These are phyloP conservation scores for Zaprionus lachaisei DNA, from an alignment of 1,140 invertebrate species.

Conservation along the genomic window DNA sequence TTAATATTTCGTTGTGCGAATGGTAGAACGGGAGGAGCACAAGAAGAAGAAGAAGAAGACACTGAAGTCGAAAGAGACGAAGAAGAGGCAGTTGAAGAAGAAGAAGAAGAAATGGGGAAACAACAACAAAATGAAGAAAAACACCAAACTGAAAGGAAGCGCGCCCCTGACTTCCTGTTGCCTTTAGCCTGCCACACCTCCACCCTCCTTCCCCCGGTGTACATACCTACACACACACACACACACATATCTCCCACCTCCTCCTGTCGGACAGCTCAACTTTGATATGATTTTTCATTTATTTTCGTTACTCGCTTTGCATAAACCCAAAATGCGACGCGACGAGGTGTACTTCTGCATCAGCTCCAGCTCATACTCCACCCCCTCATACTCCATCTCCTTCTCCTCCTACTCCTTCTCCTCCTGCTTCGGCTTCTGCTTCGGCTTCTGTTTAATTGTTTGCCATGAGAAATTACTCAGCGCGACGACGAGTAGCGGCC, in stretches of 20 bases:
- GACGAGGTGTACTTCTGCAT: slow-evolving; percentile 4
- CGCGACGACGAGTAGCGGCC: not conserved
- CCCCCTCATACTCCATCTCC: not conserved
- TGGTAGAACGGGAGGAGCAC: slow-evolving; percentile 13
- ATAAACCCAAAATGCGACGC: slow-evolving; percentile 37
- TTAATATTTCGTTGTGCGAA: slow-evolving; percentile 72
- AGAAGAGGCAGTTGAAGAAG: slow-evolving; percentile 37
- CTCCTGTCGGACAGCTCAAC: slow-evolving; percentile 33
- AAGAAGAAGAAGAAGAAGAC: slow-evolving; percentile 35
- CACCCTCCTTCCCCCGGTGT: not conserved
- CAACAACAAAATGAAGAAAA: slow-evolving; percentile 38
- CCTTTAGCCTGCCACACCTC: slow-evolving; percentile 8
- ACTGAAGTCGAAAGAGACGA: slow-evolving; percentile 27
- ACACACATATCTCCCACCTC: not conserved
- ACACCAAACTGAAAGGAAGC: slow-evolving; percentile 41
- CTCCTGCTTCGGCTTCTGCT: not conserved
- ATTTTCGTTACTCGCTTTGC: slow-evolving; percentile 48
- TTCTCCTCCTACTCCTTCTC: not conserved
- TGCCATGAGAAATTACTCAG: slow-evolving; percentile 56
- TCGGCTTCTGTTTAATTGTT: slow-evolving; percentile 54
- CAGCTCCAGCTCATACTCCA: not conserved
- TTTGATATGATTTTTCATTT: slow-evolving; percentile 73
- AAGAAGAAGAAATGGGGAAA: not conserved
- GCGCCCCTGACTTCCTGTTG: slow-evolving; percentile 61
- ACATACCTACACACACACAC: not conserved